phyloP scores from a whole-genome alignment of 2,888 invertebrate genomes.

The Odontomyia ornata region DNA sequence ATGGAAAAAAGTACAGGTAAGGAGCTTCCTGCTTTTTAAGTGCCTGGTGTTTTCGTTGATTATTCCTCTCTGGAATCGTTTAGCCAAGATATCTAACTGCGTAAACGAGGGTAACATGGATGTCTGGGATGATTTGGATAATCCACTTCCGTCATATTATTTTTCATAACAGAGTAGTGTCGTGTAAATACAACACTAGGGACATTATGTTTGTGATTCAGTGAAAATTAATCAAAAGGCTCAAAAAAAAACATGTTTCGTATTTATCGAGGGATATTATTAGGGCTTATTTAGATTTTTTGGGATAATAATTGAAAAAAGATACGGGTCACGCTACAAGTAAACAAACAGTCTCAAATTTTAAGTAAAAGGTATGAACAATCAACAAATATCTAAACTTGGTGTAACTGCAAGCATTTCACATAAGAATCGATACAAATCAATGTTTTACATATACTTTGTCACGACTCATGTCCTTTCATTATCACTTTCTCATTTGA shows the following conservation, averaged over 20 bases:
- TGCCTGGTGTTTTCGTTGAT: slow-evolving; percentile 9
- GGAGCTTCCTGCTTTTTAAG: background rate
- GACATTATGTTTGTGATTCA: background rate
- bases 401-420: no score
- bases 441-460: background rate
- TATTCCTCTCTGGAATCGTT: background rate
- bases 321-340: no score
- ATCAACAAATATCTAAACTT: no score
- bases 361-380: no score
- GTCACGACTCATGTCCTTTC: background rate
- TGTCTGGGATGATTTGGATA: slow-evolving; percentile 6
- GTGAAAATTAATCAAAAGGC: background rate
- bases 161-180: slow-evolving; percentile 5
- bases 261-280: no score
- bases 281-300: no score
- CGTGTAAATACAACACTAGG: background rate
- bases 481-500: slow-evolving; percentile 4
- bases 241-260: background rate
- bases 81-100: background rate
- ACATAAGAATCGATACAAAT: no score
- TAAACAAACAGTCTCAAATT: no score
- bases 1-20: background rate
- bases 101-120: slow-evolving; percentile 1
- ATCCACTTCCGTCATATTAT: slow-evolving; percentile 3
- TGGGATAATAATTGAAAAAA: no score